phyloP scores from a whole-genome alignment of 2,888 invertebrate genomes.

The Troides oblongomaculatus region DNA sequence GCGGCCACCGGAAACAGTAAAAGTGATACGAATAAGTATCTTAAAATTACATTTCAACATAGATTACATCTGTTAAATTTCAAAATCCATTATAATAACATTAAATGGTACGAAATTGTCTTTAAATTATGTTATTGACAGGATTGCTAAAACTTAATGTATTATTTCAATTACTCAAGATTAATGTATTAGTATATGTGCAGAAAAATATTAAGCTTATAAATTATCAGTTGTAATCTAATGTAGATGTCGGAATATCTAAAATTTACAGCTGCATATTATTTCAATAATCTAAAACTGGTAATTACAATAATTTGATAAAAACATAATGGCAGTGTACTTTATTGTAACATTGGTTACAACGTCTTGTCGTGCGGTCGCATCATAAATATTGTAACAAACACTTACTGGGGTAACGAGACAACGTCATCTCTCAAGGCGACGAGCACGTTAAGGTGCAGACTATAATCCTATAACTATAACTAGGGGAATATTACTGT shows the following conservation, averaged over 20 bases:
- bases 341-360: conserved; percentile 29
- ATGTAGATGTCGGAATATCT: conserved; percentile 43
- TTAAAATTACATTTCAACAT: conserved; percentile 3
- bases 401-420: too few species aligned
- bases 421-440: too few species aligned
- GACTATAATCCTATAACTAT: too few species aligned
- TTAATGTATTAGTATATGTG: conserved; percentile 26
- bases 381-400: background rate
- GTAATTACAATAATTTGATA: conserved; percentile 42
- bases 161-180: conserved; percentile 30
- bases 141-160: conserved; percentile 23
- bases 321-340: conserved; percentile 46
- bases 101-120: conserved; percentile 16
- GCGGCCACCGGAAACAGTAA: background rate
- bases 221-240: conserved; percentile 19
- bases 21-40: background rate
- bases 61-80: background rate
- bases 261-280: conserved; percentile 59
- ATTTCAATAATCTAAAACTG: conserved; percentile 48
- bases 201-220: conserved; percentile 18
- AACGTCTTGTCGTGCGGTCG: background rate
- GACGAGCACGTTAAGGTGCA: too few species aligned
- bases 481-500: too few species aligned
- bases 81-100: conserved; percentile 15
- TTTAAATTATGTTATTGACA: conserved; percentile 13